Evolutionary conservation across 1,140 invertebrate genomes (phyloP).

Genomic region (Lepidurus packardi): DNA sequence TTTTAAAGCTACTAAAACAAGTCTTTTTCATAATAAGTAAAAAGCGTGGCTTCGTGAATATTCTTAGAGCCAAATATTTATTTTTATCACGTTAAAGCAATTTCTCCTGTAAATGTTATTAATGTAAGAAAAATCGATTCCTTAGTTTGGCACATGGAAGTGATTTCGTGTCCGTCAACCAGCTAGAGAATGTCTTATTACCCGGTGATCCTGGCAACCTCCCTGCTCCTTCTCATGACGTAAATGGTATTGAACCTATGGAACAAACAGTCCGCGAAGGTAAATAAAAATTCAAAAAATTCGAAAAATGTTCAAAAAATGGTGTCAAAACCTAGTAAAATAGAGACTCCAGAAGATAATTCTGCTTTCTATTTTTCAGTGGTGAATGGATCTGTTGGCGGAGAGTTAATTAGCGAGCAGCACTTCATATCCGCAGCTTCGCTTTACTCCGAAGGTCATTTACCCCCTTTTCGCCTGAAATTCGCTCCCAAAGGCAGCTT

Average conservation of each 20-base stretch:
- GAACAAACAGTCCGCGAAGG: slow-evolving; percentile 7
- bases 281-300: neutral
- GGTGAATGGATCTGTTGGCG: neutral
- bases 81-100: no score
- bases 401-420: slow-evolving; percentile 33
- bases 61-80: no score
- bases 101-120: no score
- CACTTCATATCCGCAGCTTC: slow-evolving; percentile 32
- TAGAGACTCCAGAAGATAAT: neutral
- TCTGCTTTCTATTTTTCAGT: slow-evolving; percentile 4
- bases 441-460: slow-evolving; percentile 26
- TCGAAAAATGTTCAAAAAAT: no score
- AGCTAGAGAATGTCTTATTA: neutral
- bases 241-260: neutral
- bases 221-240: neutral
- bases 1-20: no score
- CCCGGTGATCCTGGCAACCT: neutral
- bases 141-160: neutral
- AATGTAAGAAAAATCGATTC: neutral
- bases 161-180: neutral
- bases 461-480: slow-evolving; percentile 25
- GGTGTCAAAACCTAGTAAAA: neutral
- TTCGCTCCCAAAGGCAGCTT: neutral
- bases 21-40: no score
- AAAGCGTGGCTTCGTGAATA: no score